Evolutionary conservation across 2,113 vertebrate genomes (phyloP).

Genomic region (Sebastes fasciatus): DNA sequence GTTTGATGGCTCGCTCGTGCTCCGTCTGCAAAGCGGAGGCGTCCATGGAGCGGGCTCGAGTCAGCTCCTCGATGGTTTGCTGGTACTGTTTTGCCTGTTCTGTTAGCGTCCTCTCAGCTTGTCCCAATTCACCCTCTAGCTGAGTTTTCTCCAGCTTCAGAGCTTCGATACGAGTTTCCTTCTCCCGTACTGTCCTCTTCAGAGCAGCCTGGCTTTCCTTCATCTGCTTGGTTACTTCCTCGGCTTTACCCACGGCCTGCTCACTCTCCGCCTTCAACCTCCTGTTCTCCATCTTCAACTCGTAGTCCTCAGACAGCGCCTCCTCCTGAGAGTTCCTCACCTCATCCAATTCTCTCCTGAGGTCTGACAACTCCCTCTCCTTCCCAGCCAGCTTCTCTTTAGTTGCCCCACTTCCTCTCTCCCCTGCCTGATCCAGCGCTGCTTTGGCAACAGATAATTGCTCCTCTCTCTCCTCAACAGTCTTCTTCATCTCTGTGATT

Average conservation of each 20-base stretch:
- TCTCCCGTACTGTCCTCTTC: conserved; percentile 85
- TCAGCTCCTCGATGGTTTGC: conserved; percentile 88
- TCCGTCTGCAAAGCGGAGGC: conserved; percentile 87
- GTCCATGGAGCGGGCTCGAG: conserved; percentile 82
- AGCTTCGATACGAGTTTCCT: conserved; percentile 87
- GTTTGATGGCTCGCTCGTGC: conserved; percentile 85
- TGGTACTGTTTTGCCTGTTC: conserved; percentile 88
- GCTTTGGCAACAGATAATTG: conserved; percentile 76
- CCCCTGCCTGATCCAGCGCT: conserved; percentile 70
- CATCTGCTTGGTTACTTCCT: conserved; percentile 84
- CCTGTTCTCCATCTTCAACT: conserved; percentile 89
- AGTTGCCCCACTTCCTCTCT: conserved; percentile 58
- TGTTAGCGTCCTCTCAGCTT: conserved; percentile 81
- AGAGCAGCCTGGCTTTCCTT: conserved; percentile 81
- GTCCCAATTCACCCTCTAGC: conserved; percentile 86
- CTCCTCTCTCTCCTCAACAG: conserved; percentile 84
- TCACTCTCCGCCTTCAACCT: conserved; percentile 78
- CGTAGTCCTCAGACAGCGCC: conserved; percentile 84
- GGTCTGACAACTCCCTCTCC: conserved; percentile 83
- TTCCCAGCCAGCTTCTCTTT: conserved; percentile 76
- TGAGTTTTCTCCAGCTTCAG: conserved; percentile 89
- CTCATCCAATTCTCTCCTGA: conserved; percentile 85
- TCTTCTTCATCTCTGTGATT: conserved; percentile 81
- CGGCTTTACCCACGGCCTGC: conserved; percentile 54
- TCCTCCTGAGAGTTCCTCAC: conserved; percentile 83